A percentile compares a stretch with the other conserved stretches of the same genome.
phyloP scores from a whole-genome alignment of 2,113 vertebrate species.

The Lutjanus erythropterus region DNA sequence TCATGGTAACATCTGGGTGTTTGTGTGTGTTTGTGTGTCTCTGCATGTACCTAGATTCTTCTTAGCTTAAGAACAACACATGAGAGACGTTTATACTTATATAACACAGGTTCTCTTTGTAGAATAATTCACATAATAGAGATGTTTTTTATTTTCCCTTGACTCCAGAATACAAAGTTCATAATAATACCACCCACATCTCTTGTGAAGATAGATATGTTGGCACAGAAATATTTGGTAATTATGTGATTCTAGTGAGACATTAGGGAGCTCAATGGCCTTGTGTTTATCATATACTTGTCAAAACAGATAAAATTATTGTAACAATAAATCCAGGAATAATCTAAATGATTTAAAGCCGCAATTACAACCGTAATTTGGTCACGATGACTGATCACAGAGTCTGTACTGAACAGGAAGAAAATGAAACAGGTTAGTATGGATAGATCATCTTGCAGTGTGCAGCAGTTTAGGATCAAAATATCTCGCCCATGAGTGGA shows the following conservation, averaged over 20 bases:
- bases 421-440: background rate
- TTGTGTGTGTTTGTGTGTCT: conserved; percentile 29
- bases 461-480: background rate
- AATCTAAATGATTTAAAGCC: conserved; percentile 28
- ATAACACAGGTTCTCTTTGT: conserved; percentile 4
- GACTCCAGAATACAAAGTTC: conserved; percentile 7
- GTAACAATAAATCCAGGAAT: conserved; percentile 27
- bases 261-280: conserved; percentile 26
- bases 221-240: conserved; percentile 42
- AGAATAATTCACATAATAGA: background rate
- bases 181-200: conserved; percentile 16
- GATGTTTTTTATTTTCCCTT: conserved; percentile 1
- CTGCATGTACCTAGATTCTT: conserved; percentile 18
- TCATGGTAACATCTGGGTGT: conserved; percentile 21
- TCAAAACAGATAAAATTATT: conserved; percentile 48
- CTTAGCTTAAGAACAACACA: conserved; percentile 24
- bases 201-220: conserved; percentile 36
- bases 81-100: conserved; percentile 1
- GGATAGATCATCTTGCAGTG: background rate
- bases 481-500: background rate
- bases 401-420: background rate
- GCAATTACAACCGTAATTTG: conserved; percentile 15
- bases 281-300: conserved; percentile 41
- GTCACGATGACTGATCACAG: conserved; percentile 3
- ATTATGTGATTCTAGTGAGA: conserved; percentile 37